A percentile compares a stretch with the other conserved stretches of the same genome.
Conservation (phyloP, 1,140 invertebrate species). For the Carposina sasakii region DNA sequence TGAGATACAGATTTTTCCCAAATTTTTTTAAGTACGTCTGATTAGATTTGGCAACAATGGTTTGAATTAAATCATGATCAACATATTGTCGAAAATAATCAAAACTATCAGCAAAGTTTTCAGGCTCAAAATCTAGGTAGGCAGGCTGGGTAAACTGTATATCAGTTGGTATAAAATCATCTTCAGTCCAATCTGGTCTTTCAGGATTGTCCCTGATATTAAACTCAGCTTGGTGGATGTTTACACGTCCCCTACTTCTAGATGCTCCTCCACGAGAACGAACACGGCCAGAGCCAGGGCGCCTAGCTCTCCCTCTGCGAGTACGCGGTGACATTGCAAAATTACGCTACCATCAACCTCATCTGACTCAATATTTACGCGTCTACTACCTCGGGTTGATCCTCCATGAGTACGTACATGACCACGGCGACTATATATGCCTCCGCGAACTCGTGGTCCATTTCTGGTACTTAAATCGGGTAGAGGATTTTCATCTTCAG, state of each 20-base stretch:
- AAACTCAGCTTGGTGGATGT: not conserved
- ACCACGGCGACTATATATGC: not conserved
- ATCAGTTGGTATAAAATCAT: not conserved
- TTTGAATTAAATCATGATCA: constrained; percentile 1
- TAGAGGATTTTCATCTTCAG: too few species aligned
- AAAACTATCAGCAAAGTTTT: not conserved
- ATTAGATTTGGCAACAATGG: constrained; percentile 1
- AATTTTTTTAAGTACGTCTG: not conserved
- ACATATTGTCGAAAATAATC: not conserved
- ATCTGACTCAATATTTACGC: not conserved
- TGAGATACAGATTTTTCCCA: not conserved
- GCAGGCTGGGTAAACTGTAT: not conserved
- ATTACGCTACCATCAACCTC: not conserved
- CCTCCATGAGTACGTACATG: not conserved
- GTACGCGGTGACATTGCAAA: not conserved
- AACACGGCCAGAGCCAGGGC: not conserved
- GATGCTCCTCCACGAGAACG: not conserved
- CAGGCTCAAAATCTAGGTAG: not conserved
- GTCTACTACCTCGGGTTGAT: not conserved
- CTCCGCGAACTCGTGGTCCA: not conserved
- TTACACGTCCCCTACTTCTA: not conserved
- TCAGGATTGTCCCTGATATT: not conserved
- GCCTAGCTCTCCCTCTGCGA: not conserved
- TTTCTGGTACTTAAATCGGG: too few species aligned
- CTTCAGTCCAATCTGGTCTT: constrained; percentile 1